Evolutionary conservation across 2,113 vertebrate genomes (phyloP).

Genomic region (Tragelaphus scriptus): DNA sequence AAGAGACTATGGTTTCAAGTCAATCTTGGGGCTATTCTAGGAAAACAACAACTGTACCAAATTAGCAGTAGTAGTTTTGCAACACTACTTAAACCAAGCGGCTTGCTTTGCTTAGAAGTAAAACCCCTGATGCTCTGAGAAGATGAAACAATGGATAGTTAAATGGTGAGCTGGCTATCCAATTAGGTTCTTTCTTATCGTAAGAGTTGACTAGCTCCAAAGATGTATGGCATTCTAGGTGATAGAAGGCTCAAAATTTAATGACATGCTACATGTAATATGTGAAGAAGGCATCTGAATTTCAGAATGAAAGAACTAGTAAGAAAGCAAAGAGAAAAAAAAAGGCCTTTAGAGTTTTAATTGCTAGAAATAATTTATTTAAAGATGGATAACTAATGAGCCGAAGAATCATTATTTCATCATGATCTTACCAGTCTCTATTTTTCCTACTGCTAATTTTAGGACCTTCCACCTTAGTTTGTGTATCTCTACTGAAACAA

Average conservation of each 20-base stretch:
- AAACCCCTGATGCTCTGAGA: slow-evolving; percentile 18
- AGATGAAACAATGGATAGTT: neutral
- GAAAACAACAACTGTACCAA: slow-evolving; percentile 63
- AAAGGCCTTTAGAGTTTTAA: neutral
- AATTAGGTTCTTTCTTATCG: neutral
- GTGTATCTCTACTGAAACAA: neutral
- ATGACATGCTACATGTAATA: neutral
- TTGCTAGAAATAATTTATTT: slow-evolving; percentile 37
- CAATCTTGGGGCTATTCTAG: slow-evolving; percentile 60
- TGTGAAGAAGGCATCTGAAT: neutral
- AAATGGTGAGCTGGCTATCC: neutral
- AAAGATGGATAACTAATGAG: neutral
- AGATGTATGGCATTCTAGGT: neutral
- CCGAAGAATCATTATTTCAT: slow-evolving; percentile 18
- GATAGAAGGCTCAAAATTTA: neutral
- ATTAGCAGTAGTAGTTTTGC: slow-evolving; percentile 48
- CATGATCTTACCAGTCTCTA: neutral
- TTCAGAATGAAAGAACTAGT: neutral
- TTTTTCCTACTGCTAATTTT: slow-evolving; percentile 2
- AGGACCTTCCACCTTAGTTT: neutral
- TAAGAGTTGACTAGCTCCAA: neutral
- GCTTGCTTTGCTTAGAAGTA: slow-evolving; percentile 50
- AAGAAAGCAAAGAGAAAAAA: neutral
- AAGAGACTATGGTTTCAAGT: slow-evolving; percentile 47
- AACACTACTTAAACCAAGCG: slow-evolving; percentile 42